Evolutionary conservation across 2,888 invertebrate genomes (phyloP), one percentile per base, ranked within the genome.

Genomic region (Steinernema hermaphroditum): DNA sequence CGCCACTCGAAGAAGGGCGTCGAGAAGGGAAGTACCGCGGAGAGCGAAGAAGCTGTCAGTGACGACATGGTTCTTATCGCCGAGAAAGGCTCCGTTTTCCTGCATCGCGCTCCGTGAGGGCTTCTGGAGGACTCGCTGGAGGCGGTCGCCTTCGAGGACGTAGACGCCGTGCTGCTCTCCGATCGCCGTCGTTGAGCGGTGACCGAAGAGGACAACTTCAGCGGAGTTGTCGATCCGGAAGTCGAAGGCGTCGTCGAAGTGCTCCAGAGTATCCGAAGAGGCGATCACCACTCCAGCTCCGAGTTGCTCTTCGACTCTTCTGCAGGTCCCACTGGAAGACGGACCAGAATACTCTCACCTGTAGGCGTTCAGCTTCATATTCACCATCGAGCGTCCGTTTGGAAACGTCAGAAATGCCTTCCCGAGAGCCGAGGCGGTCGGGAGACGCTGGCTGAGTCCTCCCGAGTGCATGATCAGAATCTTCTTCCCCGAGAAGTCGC

Each of bases 231-330:
- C 54, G 54, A 54, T 24, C 6, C 6, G n/a, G 27, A 54, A 27
- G 22, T 54, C 27, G 54, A 54, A 22, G 9, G 22, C 6, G 54
- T 22, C n/a, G 54, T 22, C 27, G 54, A 54, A 54, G 54, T 54
- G 27, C 27, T 54, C 54, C 54, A 54, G 54, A 8, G 54, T 54
- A 27, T 54, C 54, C 27, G 54, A 54, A 16, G 54, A 54, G 54
- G 24, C 14, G 27, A 54, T 54, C 2, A 54, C 54, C 24, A 54
- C 27, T 12, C 54, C 54, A 6, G 14, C 12, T 2, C 22, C 16
- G 2, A 54, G 6, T 27, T 22, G 4, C 27, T 54, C 54, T 22
- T 54, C 54, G 24, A 54, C 54, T 24, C 22, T 54, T 24, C 54
- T 54, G 6, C 4, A n/a, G n/a, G n/a, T n/a, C n/a, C n/a, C n/a